Evolutionary conservation across 2,113 vertebrate species (phyloP).

Genomic region (Misgurnus mizolepis): DNA sequence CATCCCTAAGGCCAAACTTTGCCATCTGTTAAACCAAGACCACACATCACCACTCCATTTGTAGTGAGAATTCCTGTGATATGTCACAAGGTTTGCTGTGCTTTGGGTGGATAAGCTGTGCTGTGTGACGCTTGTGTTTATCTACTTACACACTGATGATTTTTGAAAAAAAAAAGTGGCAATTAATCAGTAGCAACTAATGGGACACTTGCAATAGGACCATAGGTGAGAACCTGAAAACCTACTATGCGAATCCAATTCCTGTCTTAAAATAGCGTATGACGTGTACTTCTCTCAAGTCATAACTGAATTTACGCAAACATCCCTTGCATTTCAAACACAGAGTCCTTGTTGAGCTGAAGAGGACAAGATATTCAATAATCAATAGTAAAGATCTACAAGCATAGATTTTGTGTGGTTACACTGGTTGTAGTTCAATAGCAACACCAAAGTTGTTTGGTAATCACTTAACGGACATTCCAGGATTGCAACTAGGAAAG

Average conservation of each 20-base stretch:
- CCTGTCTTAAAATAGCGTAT: background rate
- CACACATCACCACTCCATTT: constrained; percentile 19
- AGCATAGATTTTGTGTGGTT: background rate
- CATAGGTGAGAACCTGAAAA: background rate
- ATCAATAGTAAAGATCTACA: background rate
- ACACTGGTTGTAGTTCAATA: background rate
- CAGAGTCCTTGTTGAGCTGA: too few species aligned
- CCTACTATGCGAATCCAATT: background rate
- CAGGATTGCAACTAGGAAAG: background rate
- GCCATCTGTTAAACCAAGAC: constrained; percentile 32
- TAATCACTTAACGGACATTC: background rate
- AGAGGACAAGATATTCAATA: background rate
- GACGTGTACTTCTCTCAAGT: background rate
- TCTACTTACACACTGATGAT: background rate
- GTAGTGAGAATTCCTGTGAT: constrained; percentile 11
- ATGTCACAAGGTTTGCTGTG: background rate
- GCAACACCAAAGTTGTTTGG: background rate
- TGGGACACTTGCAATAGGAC: background rate
- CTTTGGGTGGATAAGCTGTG: background rate
- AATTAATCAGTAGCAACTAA: background rate
- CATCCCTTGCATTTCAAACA: background rate
- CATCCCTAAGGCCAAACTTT: constrained; percentile 10
- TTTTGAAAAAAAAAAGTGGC: background rate
- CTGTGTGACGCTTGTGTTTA: background rate
- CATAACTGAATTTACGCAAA: background rate